phyloP scores from a whole-genome alignment of 2,888 invertebrate species.

The Tortricodes alternella region DNA sequence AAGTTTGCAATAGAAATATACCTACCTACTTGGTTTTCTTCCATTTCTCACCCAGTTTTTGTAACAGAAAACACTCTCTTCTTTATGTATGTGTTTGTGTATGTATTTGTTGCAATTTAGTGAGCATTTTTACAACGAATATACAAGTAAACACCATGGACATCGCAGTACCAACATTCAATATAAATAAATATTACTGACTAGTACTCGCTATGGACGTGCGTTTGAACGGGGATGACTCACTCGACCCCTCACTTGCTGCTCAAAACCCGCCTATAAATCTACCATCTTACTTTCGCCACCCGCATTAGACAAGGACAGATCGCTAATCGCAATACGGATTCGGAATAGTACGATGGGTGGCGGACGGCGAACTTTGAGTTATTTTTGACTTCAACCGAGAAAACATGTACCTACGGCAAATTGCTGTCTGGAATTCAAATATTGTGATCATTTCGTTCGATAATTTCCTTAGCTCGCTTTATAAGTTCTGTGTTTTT shows the following conservation, averaged over 20 bases:
- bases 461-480: neutral
- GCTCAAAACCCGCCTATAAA: constrained; percentile 4
- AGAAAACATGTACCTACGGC: constrained; percentile 23
- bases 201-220: constrained; percentile 18
- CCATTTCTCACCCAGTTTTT: too few species aligned
- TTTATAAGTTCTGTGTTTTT: neutral
- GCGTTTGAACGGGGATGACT: constrained; percentile 51
- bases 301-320: constrained; percentile 15
- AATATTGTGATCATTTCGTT: constrained; percentile 8
- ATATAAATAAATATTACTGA: constrained; percentile 24
- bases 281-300: constrained; percentile 7
- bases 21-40: too few species aligned
- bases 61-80: too few species aligned
- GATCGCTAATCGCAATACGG: constrained; percentile 22
- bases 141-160: too few species aligned
- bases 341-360: constrained; percentile 35
- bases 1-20: too few species aligned
- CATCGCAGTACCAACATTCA: too few species aligned
- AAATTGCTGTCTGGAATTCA: constrained; percentile 26
- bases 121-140: too few species aligned
- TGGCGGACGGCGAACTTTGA: constrained; percentile 53
- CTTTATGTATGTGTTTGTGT: too few species aligned
- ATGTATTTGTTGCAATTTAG: too few species aligned
- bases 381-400: constrained; percentile 50
- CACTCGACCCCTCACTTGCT: constrained; percentile 40